Evolutionary conservation across 2,888 invertebrate genomes (phyloP).

Genomic region (Spodoptera exigua): DNA sequence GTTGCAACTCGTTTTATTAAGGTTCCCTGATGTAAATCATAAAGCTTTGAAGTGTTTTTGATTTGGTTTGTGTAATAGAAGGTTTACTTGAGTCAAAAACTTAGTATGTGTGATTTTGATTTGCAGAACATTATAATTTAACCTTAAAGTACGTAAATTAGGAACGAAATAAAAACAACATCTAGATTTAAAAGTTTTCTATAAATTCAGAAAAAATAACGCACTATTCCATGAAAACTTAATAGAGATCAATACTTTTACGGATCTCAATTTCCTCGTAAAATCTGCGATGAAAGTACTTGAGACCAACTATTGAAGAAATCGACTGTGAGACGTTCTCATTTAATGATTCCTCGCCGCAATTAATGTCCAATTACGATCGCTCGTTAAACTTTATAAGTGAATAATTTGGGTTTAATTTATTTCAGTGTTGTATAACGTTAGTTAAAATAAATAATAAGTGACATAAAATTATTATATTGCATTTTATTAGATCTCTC

Average conservation of each 20-base stretch:
- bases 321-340: conserved; percentile 22
- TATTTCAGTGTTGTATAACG: conserved; percentile 15
- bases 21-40: conserved; percentile 15
- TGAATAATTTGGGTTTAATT: conserved; percentile 17
- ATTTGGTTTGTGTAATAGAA: no score
- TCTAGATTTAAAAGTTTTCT: no score
- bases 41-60: not conserved
- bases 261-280: not conserved
- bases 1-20: conserved; percentile 34
- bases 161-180: no score
- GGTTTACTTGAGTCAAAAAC: no score
- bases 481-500: not conserved
- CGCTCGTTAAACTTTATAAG: conserved; percentile 17
- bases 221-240: no score
- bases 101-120: no score
- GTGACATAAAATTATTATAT: not conserved
- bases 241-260: no score
- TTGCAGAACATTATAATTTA: no score
- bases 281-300: conserved; percentile 4
- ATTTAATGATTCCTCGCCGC: conserved; percentile 17
- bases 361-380: conserved; percentile 22
- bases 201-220: no score
- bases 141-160: no score
- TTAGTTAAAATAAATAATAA: conserved; percentile 14
- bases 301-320: conserved; percentile 4